Conservation (phyloP, 2,888 invertebrate species). For the Leptodirus hochenwartii region DNA sequence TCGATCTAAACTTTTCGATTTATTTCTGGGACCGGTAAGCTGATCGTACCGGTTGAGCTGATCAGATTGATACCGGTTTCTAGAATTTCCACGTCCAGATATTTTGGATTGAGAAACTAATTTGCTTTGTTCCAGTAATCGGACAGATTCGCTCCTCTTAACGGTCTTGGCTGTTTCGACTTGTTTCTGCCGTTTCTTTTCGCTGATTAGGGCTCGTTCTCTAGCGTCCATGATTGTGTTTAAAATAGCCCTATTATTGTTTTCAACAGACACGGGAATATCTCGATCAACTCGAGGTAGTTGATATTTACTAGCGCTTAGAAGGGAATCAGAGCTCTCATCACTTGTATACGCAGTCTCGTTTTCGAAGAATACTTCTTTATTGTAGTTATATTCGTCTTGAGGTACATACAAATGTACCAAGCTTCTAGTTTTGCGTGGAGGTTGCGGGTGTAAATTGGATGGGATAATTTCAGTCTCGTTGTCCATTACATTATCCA, state of each 20-base stretch:
- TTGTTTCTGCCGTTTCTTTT: constrained; percentile 12
- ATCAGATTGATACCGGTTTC: too few relatives aligned
- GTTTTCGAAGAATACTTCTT: constrained; percentile 35
- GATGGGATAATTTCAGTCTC: constrained; percentile 55
- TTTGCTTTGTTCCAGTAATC: too few relatives aligned
- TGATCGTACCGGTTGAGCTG: constrained; percentile 15
- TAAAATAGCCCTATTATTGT: constrained; percentile 34
- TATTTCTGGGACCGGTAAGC: constrained; percentile 14
- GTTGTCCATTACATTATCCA: constrained; percentile 35
- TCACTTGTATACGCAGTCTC: constrained; percentile 43
- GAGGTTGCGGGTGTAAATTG: constrained; percentile 65
- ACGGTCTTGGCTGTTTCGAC: constrained; percentile 30
- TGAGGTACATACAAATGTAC: constrained; percentile 47
- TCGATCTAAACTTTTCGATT: constrained; percentile 57
- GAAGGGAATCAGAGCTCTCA: constrained; percentile 50
- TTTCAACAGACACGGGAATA: too few relatives aligned
- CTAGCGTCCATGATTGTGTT: constrained; percentile 37
- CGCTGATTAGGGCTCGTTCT: constrained; percentile 16
- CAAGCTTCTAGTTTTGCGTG: constrained; percentile 52
- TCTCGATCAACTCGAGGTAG: too few relatives aligned
- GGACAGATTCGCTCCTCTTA: constrained; percentile 43
- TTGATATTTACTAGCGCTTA: constrained; percentile 39
- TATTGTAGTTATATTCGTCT: constrained; percentile 36
- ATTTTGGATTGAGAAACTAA: too few relatives aligned
- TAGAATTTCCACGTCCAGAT: too few relatives aligned